Percentiles rank a stretch among this genome's conserved stretches.
Conservation (phyloP, 2,113 vertebrate genomes). For the Camelus dromedarius region DNA sequence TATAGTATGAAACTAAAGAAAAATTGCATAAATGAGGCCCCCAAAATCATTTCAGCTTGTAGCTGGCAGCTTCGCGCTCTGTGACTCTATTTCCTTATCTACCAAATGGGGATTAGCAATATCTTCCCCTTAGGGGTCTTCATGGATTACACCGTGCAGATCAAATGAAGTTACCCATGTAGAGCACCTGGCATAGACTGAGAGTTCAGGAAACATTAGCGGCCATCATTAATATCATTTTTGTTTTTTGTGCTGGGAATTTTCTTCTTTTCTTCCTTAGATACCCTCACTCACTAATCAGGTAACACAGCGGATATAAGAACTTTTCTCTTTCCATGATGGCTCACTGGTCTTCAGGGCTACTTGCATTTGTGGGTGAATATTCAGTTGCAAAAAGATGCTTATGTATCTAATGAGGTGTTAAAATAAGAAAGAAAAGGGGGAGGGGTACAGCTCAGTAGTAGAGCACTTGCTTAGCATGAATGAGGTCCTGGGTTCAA, state of each 20-base stretch:
- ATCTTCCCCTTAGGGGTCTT: not conserved
- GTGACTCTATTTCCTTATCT: not conserved
- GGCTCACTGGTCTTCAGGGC: not conserved
- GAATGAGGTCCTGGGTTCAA: no score
- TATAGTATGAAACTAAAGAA: not conserved
- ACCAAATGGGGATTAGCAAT: not conserved
- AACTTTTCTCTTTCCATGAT: not conserved
- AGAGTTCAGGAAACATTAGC: not conserved
- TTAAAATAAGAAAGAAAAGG: not conserved
- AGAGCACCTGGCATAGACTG: not conserved
- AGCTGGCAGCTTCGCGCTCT: not conserved
- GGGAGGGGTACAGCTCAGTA: no score
- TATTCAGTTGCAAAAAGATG: not conserved
- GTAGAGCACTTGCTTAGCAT: no score
- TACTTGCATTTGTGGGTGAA: not conserved
- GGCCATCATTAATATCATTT: not conserved
- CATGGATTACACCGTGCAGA: not conserved
- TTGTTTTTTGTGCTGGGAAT: not conserved
- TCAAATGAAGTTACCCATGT: not conserved
- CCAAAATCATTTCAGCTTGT: not conserved
- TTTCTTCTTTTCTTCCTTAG: not conserved
- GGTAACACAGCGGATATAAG: not conserved
- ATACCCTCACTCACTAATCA: not conserved
- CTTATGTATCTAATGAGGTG: not conserved
- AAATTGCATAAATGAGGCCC: not conserved